Conservation (phyloP, 1,140 invertebrate genomes). For the Hypothenemus hampei region DNA sequence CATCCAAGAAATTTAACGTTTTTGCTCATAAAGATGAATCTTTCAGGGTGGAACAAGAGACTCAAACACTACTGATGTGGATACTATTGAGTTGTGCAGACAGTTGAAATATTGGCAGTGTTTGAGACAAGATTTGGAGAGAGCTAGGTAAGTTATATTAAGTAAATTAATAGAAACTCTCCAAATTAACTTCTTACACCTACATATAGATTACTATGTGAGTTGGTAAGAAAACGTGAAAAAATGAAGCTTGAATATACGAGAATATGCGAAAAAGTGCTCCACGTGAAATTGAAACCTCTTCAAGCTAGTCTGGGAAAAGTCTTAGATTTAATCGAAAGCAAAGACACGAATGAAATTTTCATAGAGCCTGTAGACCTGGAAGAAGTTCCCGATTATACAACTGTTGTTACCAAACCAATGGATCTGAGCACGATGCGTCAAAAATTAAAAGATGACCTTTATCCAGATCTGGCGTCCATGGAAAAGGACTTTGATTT, state of each 20-base stretch:
- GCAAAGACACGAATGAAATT: constrained; percentile 79
- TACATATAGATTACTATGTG: constrained; percentile 77
- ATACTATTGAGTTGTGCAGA: constrained; percentile 68
- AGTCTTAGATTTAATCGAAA: constrained; percentile 69
- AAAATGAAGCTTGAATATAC: constrained; percentile 88
- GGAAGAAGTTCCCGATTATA: constrained; percentile 89
- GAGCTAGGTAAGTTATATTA: constrained; percentile 58
- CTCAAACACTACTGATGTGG: constrained; percentile 47
- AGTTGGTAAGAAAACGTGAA: constrained; percentile 91
- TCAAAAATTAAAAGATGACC: constrained; percentile 68
- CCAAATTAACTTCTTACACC: neutral
- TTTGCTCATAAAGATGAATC: no score
- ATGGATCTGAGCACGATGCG: constrained; percentile 96
- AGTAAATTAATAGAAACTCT: neutral
- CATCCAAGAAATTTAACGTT: no score
- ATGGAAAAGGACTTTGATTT: constrained; percentile 88
- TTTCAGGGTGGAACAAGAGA: constrained; percentile 43
- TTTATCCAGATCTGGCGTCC: constrained; percentile 72
- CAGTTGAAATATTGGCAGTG: constrained; percentile 95
- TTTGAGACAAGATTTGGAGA: constrained; percentile 89
- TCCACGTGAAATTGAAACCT: constrained; percentile 77
- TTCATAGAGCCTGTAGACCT: constrained; percentile 91
- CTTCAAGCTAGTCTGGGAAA: constrained; percentile 71
- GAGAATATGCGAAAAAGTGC: constrained; percentile 72
- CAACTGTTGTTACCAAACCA: constrained; percentile 84